These are phyloP conservation scores for Meteorus colon DNA, from an alignment of 2,888 invertebrate species.

Conservation along the genomic window DNA sequence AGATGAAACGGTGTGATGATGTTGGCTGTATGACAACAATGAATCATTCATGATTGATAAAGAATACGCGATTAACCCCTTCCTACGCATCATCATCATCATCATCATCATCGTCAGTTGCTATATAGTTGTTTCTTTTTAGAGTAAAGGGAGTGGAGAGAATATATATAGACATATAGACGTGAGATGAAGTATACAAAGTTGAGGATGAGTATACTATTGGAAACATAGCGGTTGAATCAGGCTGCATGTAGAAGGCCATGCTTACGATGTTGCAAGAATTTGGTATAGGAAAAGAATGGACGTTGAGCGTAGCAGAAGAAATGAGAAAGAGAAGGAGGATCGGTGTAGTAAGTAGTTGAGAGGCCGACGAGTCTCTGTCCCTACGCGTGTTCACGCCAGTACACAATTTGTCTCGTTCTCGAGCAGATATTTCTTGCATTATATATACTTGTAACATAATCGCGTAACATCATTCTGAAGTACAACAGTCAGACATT, in stretches of 20 bases:
- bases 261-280: slow-evolving; percentile 13
- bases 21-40: not conserved
- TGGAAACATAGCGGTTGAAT: not conserved
- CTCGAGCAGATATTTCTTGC: not conserved
- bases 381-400: not conserved
- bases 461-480: not conserved
- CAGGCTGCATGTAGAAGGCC: slow-evolving; percentile 8
- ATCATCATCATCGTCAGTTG: not conserved
- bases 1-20: too few relatives aligned
- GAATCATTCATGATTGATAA: not conserved
- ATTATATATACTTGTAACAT: not conserved
- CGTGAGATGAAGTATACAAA: too few relatives aligned
- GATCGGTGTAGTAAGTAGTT: not conserved
- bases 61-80: not conserved
- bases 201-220: not conserved
- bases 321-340: not conserved
- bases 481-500: too few relatives aligned
- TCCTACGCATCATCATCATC: not conserved
- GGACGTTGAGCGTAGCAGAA: not conserved
- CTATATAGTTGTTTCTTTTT: not conserved
- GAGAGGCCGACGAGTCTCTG: too few relatives aligned
- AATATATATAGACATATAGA: too few relatives aligned
- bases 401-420: not conserved
- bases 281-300: slow-evolving; percentile 17
- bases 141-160: too few relatives aligned